A percentile compares a stretch with the other conserved stretches of the same genome.
Conservation (phyloP, 2,113 vertebrate species). For the Nerophis ophidion region DNA sequence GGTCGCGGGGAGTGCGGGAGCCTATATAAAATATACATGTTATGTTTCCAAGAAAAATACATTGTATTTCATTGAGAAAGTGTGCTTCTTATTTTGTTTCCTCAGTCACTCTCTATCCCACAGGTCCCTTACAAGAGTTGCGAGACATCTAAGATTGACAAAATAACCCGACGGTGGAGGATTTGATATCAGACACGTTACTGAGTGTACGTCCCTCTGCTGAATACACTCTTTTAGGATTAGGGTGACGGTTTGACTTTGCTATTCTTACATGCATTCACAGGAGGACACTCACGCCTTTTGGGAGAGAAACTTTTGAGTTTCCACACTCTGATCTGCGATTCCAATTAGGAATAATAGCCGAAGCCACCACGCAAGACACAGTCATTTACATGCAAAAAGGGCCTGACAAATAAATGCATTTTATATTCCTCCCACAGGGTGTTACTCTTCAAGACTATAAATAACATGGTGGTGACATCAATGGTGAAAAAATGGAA, state of each 20-base stretch:
- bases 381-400: conserved; percentile 38
- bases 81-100: not conserved
- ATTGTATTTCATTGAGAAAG: not conserved
- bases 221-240: conserved; percentile 7
- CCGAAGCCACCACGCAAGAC: conserved; percentile 26
- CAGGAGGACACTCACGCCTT: conserved; percentile 19
- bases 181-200: conserved; percentile 11
- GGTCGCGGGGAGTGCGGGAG: no score
- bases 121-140: conserved; percentile 4
- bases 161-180: conserved; percentile 8
- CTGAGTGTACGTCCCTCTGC: conserved; percentile 6
- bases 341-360: conserved; percentile 40
- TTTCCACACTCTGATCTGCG: conserved; percentile 34
- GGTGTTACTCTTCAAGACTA: conserved; percentile 38
- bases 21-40: not conserved
- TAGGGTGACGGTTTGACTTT: conserved; percentile 22
- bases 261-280: conserved; percentile 32
- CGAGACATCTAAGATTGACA: conserved; percentile 9
- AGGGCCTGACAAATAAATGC: conserved; percentile 33
- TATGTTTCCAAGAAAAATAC: not conserved
- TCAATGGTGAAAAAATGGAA: conserved; percentile 8
- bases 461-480: conserved; percentile 26
- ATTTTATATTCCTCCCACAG: conserved; percentile 30
- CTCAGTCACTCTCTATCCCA: conserved; percentile 8
- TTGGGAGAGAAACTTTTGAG: conserved; percentile 23